Evolutionary conservation across 2,797 vertebrate genomes (phyloP), one percentile per base, ranked within the genome.

Genomic region (Pitangus sulphuratus): DNA sequence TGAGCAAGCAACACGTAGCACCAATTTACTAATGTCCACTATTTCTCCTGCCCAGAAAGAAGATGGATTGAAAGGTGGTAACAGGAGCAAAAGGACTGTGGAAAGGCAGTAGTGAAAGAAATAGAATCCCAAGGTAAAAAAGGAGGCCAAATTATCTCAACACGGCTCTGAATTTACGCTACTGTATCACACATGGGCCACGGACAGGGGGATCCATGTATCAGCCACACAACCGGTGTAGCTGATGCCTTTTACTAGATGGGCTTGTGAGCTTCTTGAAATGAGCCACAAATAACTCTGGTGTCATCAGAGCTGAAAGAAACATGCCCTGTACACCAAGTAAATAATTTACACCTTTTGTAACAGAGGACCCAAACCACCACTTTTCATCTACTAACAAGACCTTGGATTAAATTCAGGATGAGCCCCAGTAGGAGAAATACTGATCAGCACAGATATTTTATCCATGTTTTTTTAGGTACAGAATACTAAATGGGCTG

Each of bases 401-500:
- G 33, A 64, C 5, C 33, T 54, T n/a, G 42, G 12, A 48, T 54
- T 53, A 92, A 87, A 90, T 1, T 39, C 16, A 56, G 37, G 33
- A 71, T n/a, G 50, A 75, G 64, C 31, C 22, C 53, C 57, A 28
- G 35, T 28, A 83, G 50, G 33, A 79, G 78, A 83, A 66, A 78
- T 40, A 80, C 4, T 40, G 61, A 81, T 61, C 68, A 12, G 42
- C 30, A n/a, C 28, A 71, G 53, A 30, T 80, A 71, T 69, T 87
- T 87, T 74, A 69, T 83, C 9, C 0, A 18, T 80, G 60, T 45
- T 87, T 90, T 89, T 76, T 89, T 92, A 62, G 48, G 35, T 50
- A 83, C 17, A 57, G 74, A 62, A 84, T 65, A 65, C 61, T 71
- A 77, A 95, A 92, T 65, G 75, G 45, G 37, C 90, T 87, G 84